Conservation (phyloP, 2,888 invertebrate species). For the Hedychridium roseum region DNA sequence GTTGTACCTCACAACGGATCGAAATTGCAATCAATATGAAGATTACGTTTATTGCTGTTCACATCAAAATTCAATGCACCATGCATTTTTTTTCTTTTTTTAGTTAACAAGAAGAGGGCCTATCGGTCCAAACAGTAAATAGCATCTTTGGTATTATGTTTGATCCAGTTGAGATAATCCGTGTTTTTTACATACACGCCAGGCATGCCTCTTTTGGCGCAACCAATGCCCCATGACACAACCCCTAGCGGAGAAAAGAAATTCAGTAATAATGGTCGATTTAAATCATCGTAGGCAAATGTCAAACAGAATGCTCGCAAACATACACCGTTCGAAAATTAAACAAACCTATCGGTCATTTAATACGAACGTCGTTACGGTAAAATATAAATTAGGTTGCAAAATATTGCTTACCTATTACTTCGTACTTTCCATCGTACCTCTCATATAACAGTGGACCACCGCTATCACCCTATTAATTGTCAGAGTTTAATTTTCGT, state of each 20-base stretch:
- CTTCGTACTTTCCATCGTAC: conserved; percentile 67
- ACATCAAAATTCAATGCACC: no score
- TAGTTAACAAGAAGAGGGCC: neutral
- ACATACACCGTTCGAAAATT: no score
- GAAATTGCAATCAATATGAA: no score
- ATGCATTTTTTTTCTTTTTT: no score
- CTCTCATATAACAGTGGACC: conserved; percentile 70
- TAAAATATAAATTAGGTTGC: conserved; percentile 8
- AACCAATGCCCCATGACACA: conserved; percentile 74
- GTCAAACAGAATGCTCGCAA: no score
- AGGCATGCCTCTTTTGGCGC: conserved; percentile 69
- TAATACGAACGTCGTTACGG: neutral
- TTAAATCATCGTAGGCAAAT: no score
- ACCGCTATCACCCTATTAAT: conserved; percentile 73
- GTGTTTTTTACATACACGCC: conserved; percentile 58
- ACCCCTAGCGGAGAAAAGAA: conserved; percentile 63
- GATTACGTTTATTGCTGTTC: no score
- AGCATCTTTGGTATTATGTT: conserved; percentile 49
- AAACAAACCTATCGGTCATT: no score
- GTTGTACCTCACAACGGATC: no score
- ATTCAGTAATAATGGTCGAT: no score
- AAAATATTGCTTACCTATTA: conserved; percentile 70
- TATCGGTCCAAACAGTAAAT: conserved; percentile 46
- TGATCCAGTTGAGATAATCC: conserved; percentile 56
- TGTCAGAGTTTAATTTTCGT: no score